Base-by-base conservation (phyloP, 1,140 invertebrate genomes). In the Ectropis grisescens region DNA sequence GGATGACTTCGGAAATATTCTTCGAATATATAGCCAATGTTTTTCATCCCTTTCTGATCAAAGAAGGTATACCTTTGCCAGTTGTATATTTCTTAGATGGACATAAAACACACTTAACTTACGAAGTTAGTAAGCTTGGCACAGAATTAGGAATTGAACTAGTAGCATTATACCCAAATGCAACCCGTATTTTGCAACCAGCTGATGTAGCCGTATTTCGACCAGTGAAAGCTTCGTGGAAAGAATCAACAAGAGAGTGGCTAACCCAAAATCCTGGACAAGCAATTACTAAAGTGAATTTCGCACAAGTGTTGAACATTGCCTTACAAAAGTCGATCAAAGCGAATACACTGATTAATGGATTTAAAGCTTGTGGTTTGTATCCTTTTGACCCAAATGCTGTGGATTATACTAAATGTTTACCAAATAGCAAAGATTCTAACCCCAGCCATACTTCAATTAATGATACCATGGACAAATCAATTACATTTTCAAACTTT, bases 71-170 rank as follows among this genome's bases (percentile, higher is more conserved):
- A 41, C 11, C 29, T 37, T 53, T 57, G 24, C 74, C 68, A 16
- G 47, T 69, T 7, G 55, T 75, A 23, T 35, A 62, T 15, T 71
- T 79, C 41, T 13, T 76, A 3, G 61, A 76, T 64, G n/a, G n/a
- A n/a, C 61, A 79, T 33, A 57, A 47, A 19, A 65, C 39, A 45
- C 69, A 79, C 44, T 16, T 75, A 1, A 67, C 57, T 0, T 11
- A 15, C 10, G 13, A 40, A 14, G 29, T 61, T 13, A 38, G 39
- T 30, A 12, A 55, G 27, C 43, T 76, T 12, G 68, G 64, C 41
- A 26, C 33, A 11, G 28, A 62, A 16, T 37, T 66, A 31, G 12
- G 41, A 6, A 70, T 75, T 43, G 49, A 45, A 7, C 35, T 76
- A 10, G 51, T 72, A 23, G 41, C 56, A 1, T 35, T 72, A 5